These are phyloP conservation scores for Diarsia brunnea DNA, from an alignment of 2,888 invertebrate species.

Conservation along the genomic window DNA sequence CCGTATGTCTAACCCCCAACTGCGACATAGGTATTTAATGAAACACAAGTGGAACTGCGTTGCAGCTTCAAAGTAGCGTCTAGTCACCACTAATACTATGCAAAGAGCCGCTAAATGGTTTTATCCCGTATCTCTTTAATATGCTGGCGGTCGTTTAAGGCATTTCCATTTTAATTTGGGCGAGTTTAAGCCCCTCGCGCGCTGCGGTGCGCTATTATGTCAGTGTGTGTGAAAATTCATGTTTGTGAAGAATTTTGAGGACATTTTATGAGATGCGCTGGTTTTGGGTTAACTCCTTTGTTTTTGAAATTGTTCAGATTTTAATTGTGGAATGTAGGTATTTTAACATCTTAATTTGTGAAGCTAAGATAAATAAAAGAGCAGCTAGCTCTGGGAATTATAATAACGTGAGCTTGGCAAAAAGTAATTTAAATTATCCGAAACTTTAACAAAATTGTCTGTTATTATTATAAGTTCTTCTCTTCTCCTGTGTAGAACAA, in stretches of 20 bases:
- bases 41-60: slow-evolving; percentile 55
- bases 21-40: slow-evolving; percentile 44
- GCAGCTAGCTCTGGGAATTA: background rate
- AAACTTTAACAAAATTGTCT: background rate
- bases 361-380: background rate
- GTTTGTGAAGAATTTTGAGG: slow-evolving; percentile 48
- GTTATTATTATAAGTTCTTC: background rate
- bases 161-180: slow-evolving; percentile 77
- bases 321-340: slow-evolving; percentile 3
- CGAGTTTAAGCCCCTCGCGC: slow-evolving; percentile 63
- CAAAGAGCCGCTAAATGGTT: slow-evolving; percentile 72
- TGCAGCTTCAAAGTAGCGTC: slow-evolving; percentile 56
- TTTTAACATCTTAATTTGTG: background rate
- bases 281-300: slow-evolving; percentile 14
- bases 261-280: slow-evolving; percentile 28
- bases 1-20: slow-evolving; percentile 10
- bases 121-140: slow-evolving; percentile 68
- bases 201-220: slow-evolving; percentile 48
- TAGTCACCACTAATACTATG: slow-evolving; percentile 70
- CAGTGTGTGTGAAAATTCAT: slow-evolving; percentile 59
- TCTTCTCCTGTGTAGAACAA: background rate
- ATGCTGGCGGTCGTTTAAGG: slow-evolving; percentile 69
- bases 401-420: background rate
- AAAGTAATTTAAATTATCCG: background rate
- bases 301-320: slow-evolving; percentile 33